phyloP scores from a whole-genome alignment of 2,888 invertebrate genomes.

The Blomia tropicalis region DNA sequence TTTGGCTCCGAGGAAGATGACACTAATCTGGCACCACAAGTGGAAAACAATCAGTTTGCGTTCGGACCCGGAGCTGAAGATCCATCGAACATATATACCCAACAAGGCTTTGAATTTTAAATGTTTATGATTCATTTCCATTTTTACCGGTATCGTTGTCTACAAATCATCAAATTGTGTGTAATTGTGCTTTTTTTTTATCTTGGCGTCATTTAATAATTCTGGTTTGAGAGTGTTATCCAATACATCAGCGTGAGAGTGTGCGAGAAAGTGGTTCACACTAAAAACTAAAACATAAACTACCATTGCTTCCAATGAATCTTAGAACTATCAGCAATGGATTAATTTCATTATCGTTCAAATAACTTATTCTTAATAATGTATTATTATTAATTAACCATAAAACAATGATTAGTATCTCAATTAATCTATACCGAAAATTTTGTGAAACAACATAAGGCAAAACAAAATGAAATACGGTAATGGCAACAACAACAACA shows the following conservation, averaged over 20 bases:
- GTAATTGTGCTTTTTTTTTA: neutral
- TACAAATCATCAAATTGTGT: neutral
- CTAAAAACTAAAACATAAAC: neutral
- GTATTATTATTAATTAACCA: too few species aligned
- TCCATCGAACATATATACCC: neutral
- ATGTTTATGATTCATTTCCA: neutral
- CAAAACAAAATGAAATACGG: too few species aligned
- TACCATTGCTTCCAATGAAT: too few species aligned
- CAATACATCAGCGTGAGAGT: neutral
- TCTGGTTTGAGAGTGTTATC: neutral
- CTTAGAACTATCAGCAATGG: too few species aligned
- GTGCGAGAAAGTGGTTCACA: neutral
- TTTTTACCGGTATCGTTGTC: neutral
- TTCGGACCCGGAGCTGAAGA: neutral
- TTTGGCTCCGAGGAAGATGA: constrained; percentile 65
- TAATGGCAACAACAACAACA: too few species aligned
- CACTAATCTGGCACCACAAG: constrained; percentile 19
- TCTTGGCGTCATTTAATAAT: too few species aligned
- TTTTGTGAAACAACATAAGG: too few species aligned
- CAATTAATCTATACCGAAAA: too few species aligned
- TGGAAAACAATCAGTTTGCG: constrained; percentile 19
- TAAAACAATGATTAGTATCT: too few species aligned
- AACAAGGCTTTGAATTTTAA: neutral
- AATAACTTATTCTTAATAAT: too few species aligned
- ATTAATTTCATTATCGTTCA: too few species aligned